Evolutionary conservation across 2,797 vertebrate species (phyloP).

Genomic region (Enteromius fasciolatus): DNA sequence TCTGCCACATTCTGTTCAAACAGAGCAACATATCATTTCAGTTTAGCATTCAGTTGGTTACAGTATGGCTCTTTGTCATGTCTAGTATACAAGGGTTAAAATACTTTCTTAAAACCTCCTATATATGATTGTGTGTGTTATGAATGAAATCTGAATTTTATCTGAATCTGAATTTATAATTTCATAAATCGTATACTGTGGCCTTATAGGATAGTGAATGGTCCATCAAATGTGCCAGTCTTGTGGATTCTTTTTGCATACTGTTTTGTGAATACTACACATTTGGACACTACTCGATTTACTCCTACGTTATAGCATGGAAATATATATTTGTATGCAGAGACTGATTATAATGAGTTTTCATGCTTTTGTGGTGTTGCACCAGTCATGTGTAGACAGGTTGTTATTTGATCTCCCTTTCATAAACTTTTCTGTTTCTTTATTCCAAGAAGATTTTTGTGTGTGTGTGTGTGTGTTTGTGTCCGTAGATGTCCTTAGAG

Average conservation of each 20-base stretch:
- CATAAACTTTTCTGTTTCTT: not conserved
- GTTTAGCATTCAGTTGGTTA: constrained; percentile 58
- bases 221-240: not conserved
- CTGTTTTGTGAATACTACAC: not conserved
- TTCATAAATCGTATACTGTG: not conserved
- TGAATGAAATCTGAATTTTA: not conserved
- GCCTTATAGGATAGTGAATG: not conserved
- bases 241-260: not conserved
- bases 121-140: not conserved
- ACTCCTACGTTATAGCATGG: not conserved
- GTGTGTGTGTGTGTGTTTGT: not conserved
- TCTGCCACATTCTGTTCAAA: constrained; percentile 54
- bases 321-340: not conserved
- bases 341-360: not conserved
- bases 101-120: not conserved
- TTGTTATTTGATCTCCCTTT: not conserved
- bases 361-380: not conserved
- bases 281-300: not conserved
- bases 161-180: too few relatives aligned
- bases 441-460: not conserved
- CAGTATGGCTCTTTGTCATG: constrained; percentile 63
- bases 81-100: constrained; percentile 33
- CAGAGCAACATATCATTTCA: constrained; percentile 46
- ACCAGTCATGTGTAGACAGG: not conserved
- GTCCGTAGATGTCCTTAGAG: constrained; percentile 27